These are phyloP conservation scores for Silurus asotus DNA, from an alignment of 2,113 vertebrate species.

Conservation along the genomic window DNA sequence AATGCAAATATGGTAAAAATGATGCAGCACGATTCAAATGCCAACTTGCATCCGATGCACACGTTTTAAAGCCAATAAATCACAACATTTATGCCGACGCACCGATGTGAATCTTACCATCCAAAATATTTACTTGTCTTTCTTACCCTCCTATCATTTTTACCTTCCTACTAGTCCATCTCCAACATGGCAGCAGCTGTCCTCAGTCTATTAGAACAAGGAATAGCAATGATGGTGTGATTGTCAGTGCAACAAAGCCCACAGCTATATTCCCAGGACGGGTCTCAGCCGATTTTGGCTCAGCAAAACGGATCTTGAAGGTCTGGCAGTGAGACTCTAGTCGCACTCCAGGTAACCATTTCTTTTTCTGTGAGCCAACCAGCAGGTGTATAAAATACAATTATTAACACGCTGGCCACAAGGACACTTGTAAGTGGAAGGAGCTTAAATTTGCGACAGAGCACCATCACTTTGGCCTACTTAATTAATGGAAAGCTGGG, in stretches of 20 bases:
- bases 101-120: too few relatives aligned
- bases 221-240: background rate
- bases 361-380: background rate
- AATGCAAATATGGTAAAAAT: too few relatives aligned
- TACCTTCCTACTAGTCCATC: background rate
- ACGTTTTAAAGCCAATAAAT: too few relatives aligned
- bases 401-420: background rate
- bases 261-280: background rate
- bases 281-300: background rate
- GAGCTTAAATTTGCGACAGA: background rate
- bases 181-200: background rate
- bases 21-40: too few relatives aligned
- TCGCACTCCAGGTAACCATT: background rate
- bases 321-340: background rate
- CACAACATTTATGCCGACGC: too few relatives aligned
- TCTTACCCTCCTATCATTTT: background rate
- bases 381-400: constrained; percentile 4
- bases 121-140: too few relatives aligned
- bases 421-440: background rate
- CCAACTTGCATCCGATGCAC: too few relatives aligned
- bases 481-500: background rate
- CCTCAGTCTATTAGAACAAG: background rate
- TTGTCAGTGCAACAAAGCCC: background rate
- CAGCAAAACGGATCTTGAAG: background rate
- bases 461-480: background rate